Percentiles rank a stretch among this genome's conserved stretches.
Evolutionary conservation across 92 coral and sea anemone genomes (phyloP).

Genomic region (Parazoanthus swiftii): DNA sequence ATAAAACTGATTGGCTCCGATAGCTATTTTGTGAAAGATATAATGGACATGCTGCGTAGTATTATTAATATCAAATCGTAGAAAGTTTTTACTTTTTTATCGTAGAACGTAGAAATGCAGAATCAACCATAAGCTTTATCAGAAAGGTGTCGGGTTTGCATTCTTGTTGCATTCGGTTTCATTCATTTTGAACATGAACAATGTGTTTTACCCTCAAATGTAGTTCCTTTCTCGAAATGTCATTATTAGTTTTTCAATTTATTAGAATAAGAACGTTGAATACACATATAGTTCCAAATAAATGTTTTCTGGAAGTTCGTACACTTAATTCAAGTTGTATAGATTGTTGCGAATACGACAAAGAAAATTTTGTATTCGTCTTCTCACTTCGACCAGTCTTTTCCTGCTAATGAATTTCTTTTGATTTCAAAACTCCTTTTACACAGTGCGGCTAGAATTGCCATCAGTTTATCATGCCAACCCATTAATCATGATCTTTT

Average conservation of each 20-base stretch:
- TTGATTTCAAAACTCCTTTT: background rate
- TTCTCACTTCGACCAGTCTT: background rate
- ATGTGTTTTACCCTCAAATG: background rate
- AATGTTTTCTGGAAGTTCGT: background rate
- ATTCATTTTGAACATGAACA: too few relatives aligned
- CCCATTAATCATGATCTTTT: background rate
- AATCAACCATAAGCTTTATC: background rate
- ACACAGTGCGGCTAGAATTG: background rate
- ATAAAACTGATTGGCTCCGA: background rate
- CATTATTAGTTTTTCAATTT: background rate
- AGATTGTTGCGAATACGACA: too few relatives aligned
- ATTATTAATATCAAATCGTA: background rate
- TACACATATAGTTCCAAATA: background rate
- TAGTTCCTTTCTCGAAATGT: background rate
- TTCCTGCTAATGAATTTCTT: slow-evolving; percentile 3
- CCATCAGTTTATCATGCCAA: background rate
- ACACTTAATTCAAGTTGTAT: background rate
- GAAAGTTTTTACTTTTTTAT: background rate
- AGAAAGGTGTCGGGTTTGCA: background rate
- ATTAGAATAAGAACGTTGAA: background rate
- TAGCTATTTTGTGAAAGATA: background rate
- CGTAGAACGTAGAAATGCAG: background rate
- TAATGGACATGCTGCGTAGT: background rate
- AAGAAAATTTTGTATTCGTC: background rate
- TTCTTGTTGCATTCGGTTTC: background rate